Base-by-base conservation (phyloP, 2,797 vertebrate genomes). In the Acanthis flammea region DNA sequence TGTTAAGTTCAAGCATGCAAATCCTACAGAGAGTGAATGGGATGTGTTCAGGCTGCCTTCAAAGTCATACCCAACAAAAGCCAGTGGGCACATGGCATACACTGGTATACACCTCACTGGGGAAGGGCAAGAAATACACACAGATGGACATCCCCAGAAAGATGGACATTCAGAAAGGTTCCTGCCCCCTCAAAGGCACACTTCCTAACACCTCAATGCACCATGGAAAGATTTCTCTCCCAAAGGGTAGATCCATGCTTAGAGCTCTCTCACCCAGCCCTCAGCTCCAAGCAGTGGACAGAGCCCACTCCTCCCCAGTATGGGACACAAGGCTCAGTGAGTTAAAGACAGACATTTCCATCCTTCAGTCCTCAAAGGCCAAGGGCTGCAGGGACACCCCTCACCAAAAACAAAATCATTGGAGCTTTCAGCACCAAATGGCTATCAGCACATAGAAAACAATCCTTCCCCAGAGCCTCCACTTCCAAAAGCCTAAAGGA, bases 361-460 rank as follows among this genome's bases (percentile, higher is more conserved):
- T 63, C 91, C 44, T 62, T 71, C 60, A 31, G 25, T 42, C 78
- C 76, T 65, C 83, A 84, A 76, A 58, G 57, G 62, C 70, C 71
- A 90, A 71, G 42, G 42, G 79, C 67, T 78, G 79, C 66, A 68
- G 50, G 81, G 78, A 95, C 54, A 81, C 9, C 44, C 9, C 81
- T 79, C 45, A 91, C 66, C 31, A 24, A 77, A 94, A 80, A 66
- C 68, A 77, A 17, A 50, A 78, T 84, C 7, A 0, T 70, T 63
- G 71, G 62, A 92, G 61, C 72, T 91, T 95, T 94, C 93, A 93
- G 68, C 90, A 94, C 80, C 92, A 85, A 95, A 73, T 2, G 2
- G 77, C 84, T 77, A 74, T 76, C 57, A 75, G 65, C 55, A 44
- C 76, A 50, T 4, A 30, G 73, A 77, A 92, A 92, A 61, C 48